These are phyloP conservation scores for Pelmatolapia mariae DNA, from an alignment of 2,113 vertebrate genomes.

Conservation along the genomic window DNA sequence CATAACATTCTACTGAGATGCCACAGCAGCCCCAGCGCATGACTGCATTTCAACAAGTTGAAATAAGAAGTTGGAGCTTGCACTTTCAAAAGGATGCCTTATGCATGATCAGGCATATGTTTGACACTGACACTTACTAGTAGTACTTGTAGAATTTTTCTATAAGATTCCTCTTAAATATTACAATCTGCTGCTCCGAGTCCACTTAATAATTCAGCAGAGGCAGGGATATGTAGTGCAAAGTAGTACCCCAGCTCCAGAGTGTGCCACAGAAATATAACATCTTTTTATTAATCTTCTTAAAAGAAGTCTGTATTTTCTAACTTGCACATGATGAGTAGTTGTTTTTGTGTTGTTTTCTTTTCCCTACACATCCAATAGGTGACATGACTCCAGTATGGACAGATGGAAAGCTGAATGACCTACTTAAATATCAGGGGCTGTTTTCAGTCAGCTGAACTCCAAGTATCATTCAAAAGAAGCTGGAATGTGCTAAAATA, in stretches of 20 bases:
- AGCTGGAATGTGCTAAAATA: background rate
- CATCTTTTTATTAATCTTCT: background rate
- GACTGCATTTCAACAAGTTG: background rate
- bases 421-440: slow-evolving; percentile 36
- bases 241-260: background rate
- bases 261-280: background rate
- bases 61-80: background rate
- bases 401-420: slow-evolving; percentile 44
- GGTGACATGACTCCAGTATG: background rate
- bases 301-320: background rate
- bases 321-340: background rate
- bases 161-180: background rate
- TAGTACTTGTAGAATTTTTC: background rate
- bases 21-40: background rate
- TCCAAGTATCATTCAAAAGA: background rate
- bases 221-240: background rate
- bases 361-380: background rate
- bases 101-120: background rate
- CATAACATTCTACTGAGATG: background rate
- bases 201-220: background rate
- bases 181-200: background rate
- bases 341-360: background rate
- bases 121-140: background rate
- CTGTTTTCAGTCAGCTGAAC: slow-evolving; percentile 14
- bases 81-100: background rate